Conservation (phyloP, 2,797 vertebrate genomes). For the Rallus crepitans region DNA sequence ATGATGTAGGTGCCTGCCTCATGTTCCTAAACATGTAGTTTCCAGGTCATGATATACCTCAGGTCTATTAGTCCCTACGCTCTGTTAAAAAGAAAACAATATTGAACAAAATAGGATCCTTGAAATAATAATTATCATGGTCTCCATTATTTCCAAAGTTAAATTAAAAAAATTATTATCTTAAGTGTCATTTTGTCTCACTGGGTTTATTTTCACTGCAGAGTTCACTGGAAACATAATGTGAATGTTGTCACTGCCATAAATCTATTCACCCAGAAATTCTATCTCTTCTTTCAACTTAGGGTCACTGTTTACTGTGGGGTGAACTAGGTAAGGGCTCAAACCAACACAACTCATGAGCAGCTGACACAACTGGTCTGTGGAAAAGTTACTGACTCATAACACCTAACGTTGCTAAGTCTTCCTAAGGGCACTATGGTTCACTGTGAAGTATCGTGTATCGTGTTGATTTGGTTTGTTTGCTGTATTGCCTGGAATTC, state of each 20-base stretch:
- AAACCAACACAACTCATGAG: neutral
- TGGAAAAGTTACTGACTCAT: neutral
- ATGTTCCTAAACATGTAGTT: neutral
- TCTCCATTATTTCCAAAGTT: neutral
- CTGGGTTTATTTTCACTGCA: neutral
- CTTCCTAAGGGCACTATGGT: neutral
- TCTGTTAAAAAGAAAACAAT: neutral
- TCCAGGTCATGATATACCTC: neutral
- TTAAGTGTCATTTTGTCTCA: neutral
- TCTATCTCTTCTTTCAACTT: neutral
- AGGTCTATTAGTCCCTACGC: neutral
- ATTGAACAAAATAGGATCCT: neutral
- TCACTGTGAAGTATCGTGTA: neutral
- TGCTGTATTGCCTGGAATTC: accelerated
- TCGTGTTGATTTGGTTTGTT: neutral
- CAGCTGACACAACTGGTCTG: neutral
- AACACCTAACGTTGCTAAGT: neutral
- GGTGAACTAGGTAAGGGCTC: neutral
- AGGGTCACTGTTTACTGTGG: neutral
- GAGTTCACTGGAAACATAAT: neutral
- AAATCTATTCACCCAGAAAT: neutral
- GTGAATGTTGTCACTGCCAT: neutral
- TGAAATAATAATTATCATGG: accelerated
- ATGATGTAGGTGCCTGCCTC: too few species aligned
- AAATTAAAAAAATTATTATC: neutral